Evolutionary conservation across 1,140 invertebrate species (phyloP).

Genomic region (Elysia chlorotica): DNA sequence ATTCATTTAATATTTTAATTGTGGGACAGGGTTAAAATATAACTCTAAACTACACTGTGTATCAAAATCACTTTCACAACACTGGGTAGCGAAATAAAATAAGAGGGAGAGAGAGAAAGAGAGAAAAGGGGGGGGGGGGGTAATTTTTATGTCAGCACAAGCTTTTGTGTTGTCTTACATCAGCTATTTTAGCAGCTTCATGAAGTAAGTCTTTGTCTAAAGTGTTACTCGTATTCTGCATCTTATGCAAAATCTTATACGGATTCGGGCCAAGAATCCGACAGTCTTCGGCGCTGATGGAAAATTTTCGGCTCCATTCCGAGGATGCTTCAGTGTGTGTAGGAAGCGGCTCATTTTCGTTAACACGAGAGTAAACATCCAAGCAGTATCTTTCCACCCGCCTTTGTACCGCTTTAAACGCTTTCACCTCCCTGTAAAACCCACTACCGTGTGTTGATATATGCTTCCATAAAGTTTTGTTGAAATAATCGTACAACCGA

Average conservation of each 20-base stretch:
- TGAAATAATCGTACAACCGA: slow-evolving; percentile 50
- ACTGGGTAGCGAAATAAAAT: too few species aligned
- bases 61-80: too few species aligned
- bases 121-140: too few species aligned
- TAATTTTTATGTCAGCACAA: too few species aligned
- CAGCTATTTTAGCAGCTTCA: too few species aligned
- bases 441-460: slow-evolving; percentile 34
- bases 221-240: slow-evolving; percentile 22
- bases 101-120: too few species aligned
- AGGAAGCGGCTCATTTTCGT: background rate
- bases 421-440: slow-evolving; percentile 42
- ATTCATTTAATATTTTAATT: too few species aligned
- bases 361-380: background rate
- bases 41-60: too few species aligned
- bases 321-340: slow-evolving; percentile 18
- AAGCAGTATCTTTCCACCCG: slow-evolving; percentile 37
- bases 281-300: slow-evolving; percentile 38
- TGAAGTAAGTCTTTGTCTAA: background rate
- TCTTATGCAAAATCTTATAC: background rate
- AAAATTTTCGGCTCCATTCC: slow-evolving; percentile 35
- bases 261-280: slow-evolving; percentile 30
- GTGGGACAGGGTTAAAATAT: too few species aligned
- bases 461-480: slow-evolving; percentile 48
- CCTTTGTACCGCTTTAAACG: slow-evolving; percentile 35
- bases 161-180: too few species aligned